phyloP scores from a whole-genome alignment of 2,797 vertebrate species.

The Uromys caudimaculatus region DNA sequence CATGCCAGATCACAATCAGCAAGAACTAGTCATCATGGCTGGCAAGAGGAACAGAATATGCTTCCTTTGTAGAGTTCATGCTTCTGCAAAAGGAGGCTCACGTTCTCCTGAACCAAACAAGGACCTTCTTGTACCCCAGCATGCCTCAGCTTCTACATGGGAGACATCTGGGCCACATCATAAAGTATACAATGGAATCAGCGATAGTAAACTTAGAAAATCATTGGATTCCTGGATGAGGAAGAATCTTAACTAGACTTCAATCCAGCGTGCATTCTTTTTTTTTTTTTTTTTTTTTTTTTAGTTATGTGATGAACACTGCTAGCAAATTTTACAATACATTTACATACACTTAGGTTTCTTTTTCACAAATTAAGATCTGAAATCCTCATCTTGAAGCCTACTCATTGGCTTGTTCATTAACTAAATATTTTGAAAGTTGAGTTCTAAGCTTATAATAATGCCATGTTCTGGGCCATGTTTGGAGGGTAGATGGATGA shows the following conservation, averaged over 20 bases:
- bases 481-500: neutral
- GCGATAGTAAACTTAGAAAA: conserved; percentile 8
- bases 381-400: conserved; percentile 49
- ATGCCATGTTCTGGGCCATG: neutral
- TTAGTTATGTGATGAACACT: neutral
- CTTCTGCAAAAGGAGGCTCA: neutral
- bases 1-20: conserved; percentile 18
- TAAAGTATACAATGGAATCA: neutral
- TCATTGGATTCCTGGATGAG: neutral
- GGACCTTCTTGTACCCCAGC: neutral
- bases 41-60: neutral
- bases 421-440: conserved; percentile 25
- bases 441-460: neutral
- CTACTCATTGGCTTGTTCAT: neutral
- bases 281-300: conserved; percentile 20
- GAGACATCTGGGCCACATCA: neutral
- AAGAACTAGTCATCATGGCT: neutral
- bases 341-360: neutral
- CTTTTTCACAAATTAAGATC: neutral
- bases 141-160: neutral
- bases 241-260: neutral
- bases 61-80: neutral
- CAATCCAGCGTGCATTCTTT: neutral
- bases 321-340: neutral
- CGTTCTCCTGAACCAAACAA: neutral